Percentiles rank a stretch among this genome's conserved stretches.
These are phyloP conservation scores for Microctonus aethiopoides DNA, from an alignment of 2,888 invertebrate species.

Conservation along the genomic window DNA sequence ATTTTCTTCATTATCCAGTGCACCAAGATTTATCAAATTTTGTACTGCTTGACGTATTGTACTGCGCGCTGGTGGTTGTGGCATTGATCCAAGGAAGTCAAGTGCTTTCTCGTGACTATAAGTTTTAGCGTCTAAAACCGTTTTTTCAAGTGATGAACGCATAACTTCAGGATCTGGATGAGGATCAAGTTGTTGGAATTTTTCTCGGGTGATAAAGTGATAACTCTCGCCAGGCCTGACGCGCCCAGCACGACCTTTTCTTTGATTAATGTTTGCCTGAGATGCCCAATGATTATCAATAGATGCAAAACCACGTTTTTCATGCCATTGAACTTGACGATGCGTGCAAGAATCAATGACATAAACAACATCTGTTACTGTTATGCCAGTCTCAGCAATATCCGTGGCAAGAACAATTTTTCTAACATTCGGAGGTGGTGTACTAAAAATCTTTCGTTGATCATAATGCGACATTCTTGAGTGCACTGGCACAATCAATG, in stretches of 20 bases:
- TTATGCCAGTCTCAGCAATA: constrained; percentile 80
- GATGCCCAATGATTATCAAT: constrained; percentile 75
- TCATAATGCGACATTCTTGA: constrained; percentile 67
- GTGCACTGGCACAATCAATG: constrained; percentile 71
- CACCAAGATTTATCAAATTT: constrained; percentile 72
- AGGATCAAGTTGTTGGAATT: constrained; percentile 68
- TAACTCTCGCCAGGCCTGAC: constrained; percentile 73
- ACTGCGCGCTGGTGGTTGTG: constrained; percentile 71
- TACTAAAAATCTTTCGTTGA: constrained; percentile 53
- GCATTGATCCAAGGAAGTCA: constrained; percentile 73
- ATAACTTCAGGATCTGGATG: constrained; percentile 75
- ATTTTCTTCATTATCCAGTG: constrained; percentile 71
- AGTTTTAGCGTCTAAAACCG: constrained; percentile 73
- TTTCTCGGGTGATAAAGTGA: constrained; percentile 68
- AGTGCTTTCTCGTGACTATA: constrained; percentile 69
- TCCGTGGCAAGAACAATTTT: constrained; percentile 80
- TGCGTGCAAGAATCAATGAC: constrained; percentile 76
- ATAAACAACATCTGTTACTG: constrained; percentile 77
- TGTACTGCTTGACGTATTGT: constrained; percentile 72
- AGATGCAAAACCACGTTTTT: constrained; percentile 66
- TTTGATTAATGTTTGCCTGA: constrained; percentile 73
- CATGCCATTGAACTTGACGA: constrained; percentile 71
- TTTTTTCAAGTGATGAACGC: constrained; percentile 72
- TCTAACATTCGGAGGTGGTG: constrained; percentile 69
- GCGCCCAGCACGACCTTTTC: constrained; percentile 78